Conservation (phyloP, 92 coral and sea anemone species). For the Palythoa heliodiscus region DNA sequence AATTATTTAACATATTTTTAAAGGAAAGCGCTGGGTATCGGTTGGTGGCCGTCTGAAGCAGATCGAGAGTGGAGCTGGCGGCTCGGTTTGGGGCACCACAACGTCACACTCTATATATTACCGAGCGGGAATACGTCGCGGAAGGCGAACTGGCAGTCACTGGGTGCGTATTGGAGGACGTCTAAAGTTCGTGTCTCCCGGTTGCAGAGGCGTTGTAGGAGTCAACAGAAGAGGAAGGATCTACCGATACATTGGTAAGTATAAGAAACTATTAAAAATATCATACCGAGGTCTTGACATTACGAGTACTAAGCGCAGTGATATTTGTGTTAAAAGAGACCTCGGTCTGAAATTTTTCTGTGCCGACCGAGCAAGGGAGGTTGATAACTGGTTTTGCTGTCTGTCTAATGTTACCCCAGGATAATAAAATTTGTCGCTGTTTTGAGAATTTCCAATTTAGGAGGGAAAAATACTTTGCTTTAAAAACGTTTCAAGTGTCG, state of each 20-base stretch:
- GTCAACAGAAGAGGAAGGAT: constrained; percentile 14
- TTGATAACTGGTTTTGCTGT: too few relatives aligned
- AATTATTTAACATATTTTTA: neutral
- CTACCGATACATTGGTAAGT: constrained; percentile 22
- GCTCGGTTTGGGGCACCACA: constrained; percentile 11
- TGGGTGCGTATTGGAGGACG: constrained; percentile 44
- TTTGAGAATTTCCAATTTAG: too few relatives aligned
- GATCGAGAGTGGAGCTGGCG: constrained; percentile 25
- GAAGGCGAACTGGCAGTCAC: constrained; percentile 36
- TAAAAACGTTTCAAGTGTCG: too few relatives aligned
- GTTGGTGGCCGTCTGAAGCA: constrained; percentile 30
- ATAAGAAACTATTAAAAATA: neutral
- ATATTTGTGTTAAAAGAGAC: neutral
- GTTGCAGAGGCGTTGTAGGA: constrained; percentile 33
- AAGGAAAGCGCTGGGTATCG: constrained; percentile 7
- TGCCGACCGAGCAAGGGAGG: too few relatives aligned
- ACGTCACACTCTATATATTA: neutral
- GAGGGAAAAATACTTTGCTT: too few relatives aligned
- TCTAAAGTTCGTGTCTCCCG: constrained; percentile 28
- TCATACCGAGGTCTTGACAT: too few relatives aligned
- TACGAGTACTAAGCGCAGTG: neutral
- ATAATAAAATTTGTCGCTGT: neutral
- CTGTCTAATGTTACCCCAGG: too few relatives aligned
- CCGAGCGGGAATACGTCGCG: constrained; percentile 35
- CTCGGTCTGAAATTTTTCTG: neutral